Base-by-base conservation (phyloP, 1,140 invertebrate genomes). In the Bombus confusus region DNA sequence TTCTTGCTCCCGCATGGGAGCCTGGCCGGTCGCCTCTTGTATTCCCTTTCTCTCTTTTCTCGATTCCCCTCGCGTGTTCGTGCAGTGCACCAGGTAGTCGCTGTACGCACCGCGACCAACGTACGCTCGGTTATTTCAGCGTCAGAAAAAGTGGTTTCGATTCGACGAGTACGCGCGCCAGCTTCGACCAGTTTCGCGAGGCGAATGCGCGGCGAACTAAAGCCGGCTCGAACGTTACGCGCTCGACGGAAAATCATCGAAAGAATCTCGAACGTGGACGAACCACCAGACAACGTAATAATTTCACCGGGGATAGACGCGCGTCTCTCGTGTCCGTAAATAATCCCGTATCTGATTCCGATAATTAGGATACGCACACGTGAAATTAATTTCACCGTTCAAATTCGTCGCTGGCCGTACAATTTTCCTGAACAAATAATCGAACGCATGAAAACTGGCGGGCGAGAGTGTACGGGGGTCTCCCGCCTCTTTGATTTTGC, bases 181-280 rank as follows among this genome's bases (percentile, higher is more conserved):
- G 52, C 64, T 72, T 80, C 75, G 83, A 80, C 74, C 69, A 88
- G 87, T 89, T 83, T 89, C 87, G 76, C 86, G 83, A 73, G 76
- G 66, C 83, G 59, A 52, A 57, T 52, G 18, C 47, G 47, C 47
- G 47, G 47, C 47, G 47, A 52, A 2, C 18, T 52, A 52, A 52
- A 52, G 47, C 47, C 47, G 47, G 18, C 47, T 52, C 47, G 47
- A 52, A 52, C 47, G 47, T 52, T 52, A 52, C 47, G 47, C 47
- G 47, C 47, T 52, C 73, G 73, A 22, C 22, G 43, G 37, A 57
- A 57, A 75, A 75, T 34, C 28, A 22, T 52, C 47, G 73, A 25
- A 57, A 34, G 73, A 34, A 47, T 31, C 41, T n/a, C 62, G 28
- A 41, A 39, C 18, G 47, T 18, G 71, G 4, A n/a, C 69, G 39